Percentiles rank a stretch among this genome's conserved stretches.
phyloP scores from a whole-genome alignment of 1,140 invertebrate genomes.

The Pissodes strobi region DNA sequence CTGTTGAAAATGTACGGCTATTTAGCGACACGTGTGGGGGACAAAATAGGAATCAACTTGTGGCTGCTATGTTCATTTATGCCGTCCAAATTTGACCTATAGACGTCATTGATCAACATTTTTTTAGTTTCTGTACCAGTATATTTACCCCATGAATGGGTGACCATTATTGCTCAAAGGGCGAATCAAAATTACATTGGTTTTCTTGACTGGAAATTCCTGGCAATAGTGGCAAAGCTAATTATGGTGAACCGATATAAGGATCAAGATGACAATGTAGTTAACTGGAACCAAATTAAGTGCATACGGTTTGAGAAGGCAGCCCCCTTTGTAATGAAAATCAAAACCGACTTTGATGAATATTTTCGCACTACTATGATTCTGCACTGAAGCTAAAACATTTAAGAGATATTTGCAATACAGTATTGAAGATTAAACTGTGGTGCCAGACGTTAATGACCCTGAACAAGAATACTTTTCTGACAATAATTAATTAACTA shows the following conservation, averaged over 20 bases:
- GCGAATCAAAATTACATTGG: neutral
- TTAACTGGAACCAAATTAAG: neutral
- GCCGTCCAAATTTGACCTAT: neutral
- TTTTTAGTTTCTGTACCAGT: neutral
- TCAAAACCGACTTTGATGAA: constrained; percentile 1
- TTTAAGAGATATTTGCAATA: neutral
- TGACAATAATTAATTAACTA: no score
- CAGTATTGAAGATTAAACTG: neutral
- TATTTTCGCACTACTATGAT: neutral
- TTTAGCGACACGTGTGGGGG: constrained; percentile 4
- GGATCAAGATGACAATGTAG: neutral
- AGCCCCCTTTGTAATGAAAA: neutral
- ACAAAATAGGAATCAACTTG: constrained; percentile 3
- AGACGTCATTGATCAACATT: neutral
- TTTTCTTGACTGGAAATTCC: neutral
- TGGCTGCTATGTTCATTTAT: no score
- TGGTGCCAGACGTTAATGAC: neutral
- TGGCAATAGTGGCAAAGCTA: neutral
- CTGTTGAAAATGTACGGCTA: neutral
- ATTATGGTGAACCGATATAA: neutral
- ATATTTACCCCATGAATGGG: neutral
- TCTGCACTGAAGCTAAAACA: neutral
- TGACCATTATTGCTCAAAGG: neutral
- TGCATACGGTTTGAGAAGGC: neutral
- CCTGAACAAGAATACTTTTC: neutral